Percentiles rank a stretch among this genome's conserved stretches.
phyloP scores from a whole-genome alignment of 2,888 invertebrate species.

The Leptopilina myrica region DNA sequence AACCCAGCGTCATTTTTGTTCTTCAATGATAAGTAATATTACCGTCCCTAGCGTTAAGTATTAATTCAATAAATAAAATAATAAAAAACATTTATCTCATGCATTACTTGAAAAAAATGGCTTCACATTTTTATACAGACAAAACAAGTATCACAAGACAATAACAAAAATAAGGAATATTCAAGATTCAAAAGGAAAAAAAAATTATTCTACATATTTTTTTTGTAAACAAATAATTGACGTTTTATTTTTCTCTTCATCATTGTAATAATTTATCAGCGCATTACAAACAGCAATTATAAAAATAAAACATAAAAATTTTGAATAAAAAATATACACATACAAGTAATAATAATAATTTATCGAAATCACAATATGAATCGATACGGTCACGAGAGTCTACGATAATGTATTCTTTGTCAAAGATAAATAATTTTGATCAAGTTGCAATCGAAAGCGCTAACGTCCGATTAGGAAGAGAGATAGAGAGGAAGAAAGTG shows the following conservation, averaged over 20 bases:
- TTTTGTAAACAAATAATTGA: background rate
- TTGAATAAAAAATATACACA: background rate
- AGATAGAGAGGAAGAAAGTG: constrained; percentile 41
- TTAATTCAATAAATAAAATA: too few relatives aligned
- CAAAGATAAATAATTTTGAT: constrained; percentile 25
- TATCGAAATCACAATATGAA: background rate
- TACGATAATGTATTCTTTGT: constrained; percentile 21
- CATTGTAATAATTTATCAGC: background rate
- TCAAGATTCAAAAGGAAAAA: background rate
- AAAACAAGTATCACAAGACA: background rate
- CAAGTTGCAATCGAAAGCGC: background rate
- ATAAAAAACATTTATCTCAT: too few relatives aligned
- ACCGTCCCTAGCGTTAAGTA: too few relatives aligned
- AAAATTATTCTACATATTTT: background rate
- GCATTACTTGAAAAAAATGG: too few relatives aligned
- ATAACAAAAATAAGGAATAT: background rate
- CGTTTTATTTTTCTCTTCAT: background rate
- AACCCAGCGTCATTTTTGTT: too few relatives aligned
- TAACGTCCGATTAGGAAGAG: constrained; percentile 7
- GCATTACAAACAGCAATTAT: background rate
- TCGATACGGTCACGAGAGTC: background rate
- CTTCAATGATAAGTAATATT: too few relatives aligned
- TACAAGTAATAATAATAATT: constrained; percentile 21
- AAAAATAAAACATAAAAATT: constrained; percentile 31
- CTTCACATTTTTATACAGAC: too few relatives aligned